A percentile compares a stretch with the other conserved stretches of the same genome.
Evolutionary conservation across 2,888 invertebrate species (phyloP).

Genomic region (Ophioninae sp.): DNA sequence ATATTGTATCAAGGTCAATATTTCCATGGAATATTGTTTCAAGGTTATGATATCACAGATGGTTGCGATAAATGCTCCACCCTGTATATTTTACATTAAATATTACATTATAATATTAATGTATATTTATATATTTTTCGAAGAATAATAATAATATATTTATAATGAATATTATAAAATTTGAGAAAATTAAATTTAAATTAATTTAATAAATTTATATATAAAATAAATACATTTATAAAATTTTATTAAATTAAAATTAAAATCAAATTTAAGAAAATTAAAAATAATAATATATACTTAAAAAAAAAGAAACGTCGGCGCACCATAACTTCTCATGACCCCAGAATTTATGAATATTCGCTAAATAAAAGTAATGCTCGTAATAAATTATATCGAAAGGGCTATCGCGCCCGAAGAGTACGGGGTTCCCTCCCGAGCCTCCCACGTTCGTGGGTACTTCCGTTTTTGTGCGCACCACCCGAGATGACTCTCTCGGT

Average conservation of each 20-base stretch:
- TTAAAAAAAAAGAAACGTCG: constrained; percentile 61
- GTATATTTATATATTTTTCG: neutral
- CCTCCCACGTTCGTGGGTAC: neutral
- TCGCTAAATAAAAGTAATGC: constrained; percentile 68
- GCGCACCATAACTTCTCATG: constrained; percentile 61
- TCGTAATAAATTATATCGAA: constrained; percentile 62
- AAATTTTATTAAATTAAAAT: too few relatives aligned
- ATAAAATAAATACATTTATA: too few relatives aligned
- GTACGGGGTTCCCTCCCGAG: constrained; percentile 30
- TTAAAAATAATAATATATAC: neutral
- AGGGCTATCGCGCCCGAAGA: constrained; percentile 8
- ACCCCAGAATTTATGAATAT: constrained; percentile 68
- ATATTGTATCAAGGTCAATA: too few relatives aligned
- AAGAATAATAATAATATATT: neutral
- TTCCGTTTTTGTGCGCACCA: neutral
- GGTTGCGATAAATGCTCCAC: too few relatives aligned
- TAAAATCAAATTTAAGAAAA: too few relatives aligned
- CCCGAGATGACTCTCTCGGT: neutral
- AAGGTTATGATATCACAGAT: too few relatives aligned
- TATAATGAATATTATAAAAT: too few relatives aligned
- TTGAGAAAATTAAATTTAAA: too few relatives aligned
- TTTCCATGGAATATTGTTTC: too few relatives aligned
- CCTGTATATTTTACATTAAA: too few relatives aligned
- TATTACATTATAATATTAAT: neutral
- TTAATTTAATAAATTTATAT: too few relatives aligned